Conservation (phyloP, 2,888 invertebrate species). For the Ypsolopha scabrella region DNA sequence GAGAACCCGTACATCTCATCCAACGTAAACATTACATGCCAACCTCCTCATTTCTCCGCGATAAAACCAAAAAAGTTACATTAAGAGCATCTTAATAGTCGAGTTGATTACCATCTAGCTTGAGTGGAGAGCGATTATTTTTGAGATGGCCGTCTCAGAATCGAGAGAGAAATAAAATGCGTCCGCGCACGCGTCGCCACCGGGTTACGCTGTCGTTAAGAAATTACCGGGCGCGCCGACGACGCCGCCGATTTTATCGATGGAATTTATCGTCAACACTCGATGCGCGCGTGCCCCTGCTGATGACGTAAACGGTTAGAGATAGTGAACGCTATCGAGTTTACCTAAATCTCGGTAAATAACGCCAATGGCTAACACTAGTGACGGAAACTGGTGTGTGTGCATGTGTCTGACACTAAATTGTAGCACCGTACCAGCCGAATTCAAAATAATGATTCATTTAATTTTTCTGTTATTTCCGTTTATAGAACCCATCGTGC, state of each 20-base stretch:
- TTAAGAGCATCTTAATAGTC: slow-evolving; percentile 63
- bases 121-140: slow-evolving; percentile 68
- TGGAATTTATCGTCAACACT: slow-evolving; percentile 67
- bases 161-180: slow-evolving; percentile 60
- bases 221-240: slow-evolving; percentile 59
- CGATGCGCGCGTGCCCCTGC: slow-evolving; percentile 31
- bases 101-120: slow-evolving; percentile 65
- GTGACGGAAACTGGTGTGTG: neutral
- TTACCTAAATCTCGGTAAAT: neutral
- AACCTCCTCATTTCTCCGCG: slow-evolving; percentile 19
- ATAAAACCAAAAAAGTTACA: slow-evolving; percentile 51
- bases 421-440: neutral
- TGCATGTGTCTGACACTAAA: neutral
- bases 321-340: neutral
- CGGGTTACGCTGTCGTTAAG: slow-evolving; percentile 69
- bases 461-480: neutral
- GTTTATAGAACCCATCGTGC: neutral
- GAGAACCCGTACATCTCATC: neutral
- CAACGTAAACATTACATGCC: neutral
- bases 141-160: slow-evolving; percentile 48
- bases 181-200: slow-evolving; percentile 66
- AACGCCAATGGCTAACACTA: neutral
- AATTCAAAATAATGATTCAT: neutral
- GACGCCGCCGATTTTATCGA: slow-evolving; percentile 67
- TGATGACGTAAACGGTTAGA: neutral